Evolutionary conservation across 2,113 vertebrate genomes (phyloP).

Genomic region (Callaeas wilsoni): DNA sequence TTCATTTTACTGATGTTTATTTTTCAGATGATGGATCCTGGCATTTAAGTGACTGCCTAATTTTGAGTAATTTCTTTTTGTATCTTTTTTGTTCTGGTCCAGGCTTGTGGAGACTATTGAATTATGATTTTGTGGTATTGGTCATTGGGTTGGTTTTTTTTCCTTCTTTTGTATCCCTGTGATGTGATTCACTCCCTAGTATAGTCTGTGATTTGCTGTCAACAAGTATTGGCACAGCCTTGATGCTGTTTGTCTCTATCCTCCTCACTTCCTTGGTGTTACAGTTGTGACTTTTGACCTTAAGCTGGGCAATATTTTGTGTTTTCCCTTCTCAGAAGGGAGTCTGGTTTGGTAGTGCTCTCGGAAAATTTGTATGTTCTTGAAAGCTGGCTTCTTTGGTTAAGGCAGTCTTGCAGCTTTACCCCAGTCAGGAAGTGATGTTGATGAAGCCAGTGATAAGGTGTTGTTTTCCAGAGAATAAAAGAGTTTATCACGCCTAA

Average conservation of each 20-base stretch:
- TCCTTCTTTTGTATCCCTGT: neutral
- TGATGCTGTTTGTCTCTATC: neutral
- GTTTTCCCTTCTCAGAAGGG: neutral
- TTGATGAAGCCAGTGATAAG: neutral
- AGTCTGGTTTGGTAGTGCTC: neutral
- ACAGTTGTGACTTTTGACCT: neutral
- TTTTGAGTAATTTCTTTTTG: neutral
- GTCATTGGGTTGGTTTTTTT: rapidly evolving
- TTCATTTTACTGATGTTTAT: neutral
- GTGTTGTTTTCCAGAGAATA: neutral
- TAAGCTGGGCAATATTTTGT: neutral
- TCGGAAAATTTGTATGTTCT: neutral
- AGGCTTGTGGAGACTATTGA: neutral
- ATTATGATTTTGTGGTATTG: neutral
- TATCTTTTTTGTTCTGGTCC: neutral
- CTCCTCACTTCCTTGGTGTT: neutral
- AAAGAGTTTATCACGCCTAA: neutral
- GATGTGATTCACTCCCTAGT: neutral
- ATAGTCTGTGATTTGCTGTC: neutral
- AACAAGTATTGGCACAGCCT: neutral
- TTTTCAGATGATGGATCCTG: neutral
- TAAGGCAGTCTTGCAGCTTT: neutral
- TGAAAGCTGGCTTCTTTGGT: neutral
- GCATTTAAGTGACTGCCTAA: neutral
- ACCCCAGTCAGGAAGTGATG: neutral